Evolutionary conservation across 1,140 invertebrate species (phyloP).

Genomic region (Trichonephila inaurata): DNA sequence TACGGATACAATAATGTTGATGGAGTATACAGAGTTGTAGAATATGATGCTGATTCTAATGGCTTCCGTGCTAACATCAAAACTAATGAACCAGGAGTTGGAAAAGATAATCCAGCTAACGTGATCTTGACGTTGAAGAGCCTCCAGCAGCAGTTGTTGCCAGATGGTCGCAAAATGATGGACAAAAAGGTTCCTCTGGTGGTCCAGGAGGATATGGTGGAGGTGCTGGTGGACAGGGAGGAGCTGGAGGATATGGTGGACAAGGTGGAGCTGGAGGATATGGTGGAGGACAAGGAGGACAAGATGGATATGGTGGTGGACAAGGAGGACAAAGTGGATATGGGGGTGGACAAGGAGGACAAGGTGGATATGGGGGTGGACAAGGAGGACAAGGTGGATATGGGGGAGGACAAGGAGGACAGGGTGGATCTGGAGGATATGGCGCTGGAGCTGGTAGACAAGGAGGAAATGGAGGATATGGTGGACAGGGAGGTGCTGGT

Average conservation of each 20-base stretch:
- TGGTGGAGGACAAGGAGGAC: not conserved
- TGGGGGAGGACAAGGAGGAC: not conserved
- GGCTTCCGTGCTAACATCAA: not conserved
- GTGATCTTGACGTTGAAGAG: slow-evolving; percentile 71
- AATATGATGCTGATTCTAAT: not conserved
- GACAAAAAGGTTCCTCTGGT: slow-evolving; percentile 52
- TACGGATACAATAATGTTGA: not conserved
- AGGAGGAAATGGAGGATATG: slow-evolving; percentile 7
- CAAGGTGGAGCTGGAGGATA: not conserved
- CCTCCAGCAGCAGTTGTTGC: slow-evolving; percentile 70
- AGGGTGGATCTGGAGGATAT: not conserved
- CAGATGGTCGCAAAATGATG: slow-evolving; percentile 34
- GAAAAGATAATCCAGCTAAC: slow-evolving; percentile 55
- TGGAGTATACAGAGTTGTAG: not conserved
- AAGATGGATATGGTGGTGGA: not conserved
- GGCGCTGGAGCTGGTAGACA: not conserved
- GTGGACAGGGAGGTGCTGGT: not conserved
- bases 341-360: not conserved
- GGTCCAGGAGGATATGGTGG: not conserved
- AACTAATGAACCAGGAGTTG: not conserved
- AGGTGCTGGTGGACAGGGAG: too few species aligned
- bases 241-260: too few species aligned
- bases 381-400: not conserved
- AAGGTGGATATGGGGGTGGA: not conserved
- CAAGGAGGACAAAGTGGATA: not conserved